phyloP scores from a whole-genome alignment of 2,797 vertebrate genomes.

The Austrolebias charrua region DNA sequence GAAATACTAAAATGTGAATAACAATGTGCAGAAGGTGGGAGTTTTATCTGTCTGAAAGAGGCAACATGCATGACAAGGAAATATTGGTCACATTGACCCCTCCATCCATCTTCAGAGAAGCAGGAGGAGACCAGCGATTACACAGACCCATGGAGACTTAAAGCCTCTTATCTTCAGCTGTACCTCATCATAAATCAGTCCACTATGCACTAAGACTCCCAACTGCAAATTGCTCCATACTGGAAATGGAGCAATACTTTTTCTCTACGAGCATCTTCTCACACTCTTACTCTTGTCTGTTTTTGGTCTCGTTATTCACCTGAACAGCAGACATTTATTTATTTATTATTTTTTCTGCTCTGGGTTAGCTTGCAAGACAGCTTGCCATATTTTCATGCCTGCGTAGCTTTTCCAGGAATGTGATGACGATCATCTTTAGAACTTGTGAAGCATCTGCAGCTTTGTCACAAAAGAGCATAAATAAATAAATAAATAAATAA shows the following conservation, averaged over 20 bases:
- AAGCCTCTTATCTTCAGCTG: slow-evolving; percentile 65
- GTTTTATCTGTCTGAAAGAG: slow-evolving; percentile 49
- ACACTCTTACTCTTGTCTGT: slow-evolving; percentile 37
- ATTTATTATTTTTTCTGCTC: slow-evolving; percentile 15
- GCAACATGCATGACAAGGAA: slow-evolving; percentile 60
- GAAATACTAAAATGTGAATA: slow-evolving; percentile 31
- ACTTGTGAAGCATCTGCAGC: slow-evolving; percentile 29
- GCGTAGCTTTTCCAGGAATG: slow-evolving; percentile 53
- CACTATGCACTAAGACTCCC: slow-evolving; percentile 57
- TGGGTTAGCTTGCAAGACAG: slow-evolving; percentile 42
- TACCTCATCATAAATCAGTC: slow-evolving; percentile 67
- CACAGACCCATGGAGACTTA: slow-evolving; percentile 56
- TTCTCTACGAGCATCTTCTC: slow-evolving; percentile 33
- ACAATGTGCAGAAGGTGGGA: slow-evolving; percentile 11
- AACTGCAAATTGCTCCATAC: slow-evolving; percentile 50
- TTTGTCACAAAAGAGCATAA: slow-evolving; percentile 22
- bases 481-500: too few species aligned
- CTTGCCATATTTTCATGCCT: slow-evolving; percentile 38
- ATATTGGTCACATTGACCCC: slow-evolving; percentile 52
- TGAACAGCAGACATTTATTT: slow-evolving; percentile 46
- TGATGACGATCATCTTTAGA: slow-evolving; percentile 53
- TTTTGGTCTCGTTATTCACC: slow-evolving; percentile 53
- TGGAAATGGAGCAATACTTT: slow-evolving; percentile 39
- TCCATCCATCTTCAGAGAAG: slow-evolving; percentile 44
- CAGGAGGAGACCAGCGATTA: slow-evolving; percentile 54